Evolutionary conservation across 2,888 invertebrate species (phyloP), one percentile per base, ranked within the genome.

Genomic region (Megastigmus dorsalis): DNA sequence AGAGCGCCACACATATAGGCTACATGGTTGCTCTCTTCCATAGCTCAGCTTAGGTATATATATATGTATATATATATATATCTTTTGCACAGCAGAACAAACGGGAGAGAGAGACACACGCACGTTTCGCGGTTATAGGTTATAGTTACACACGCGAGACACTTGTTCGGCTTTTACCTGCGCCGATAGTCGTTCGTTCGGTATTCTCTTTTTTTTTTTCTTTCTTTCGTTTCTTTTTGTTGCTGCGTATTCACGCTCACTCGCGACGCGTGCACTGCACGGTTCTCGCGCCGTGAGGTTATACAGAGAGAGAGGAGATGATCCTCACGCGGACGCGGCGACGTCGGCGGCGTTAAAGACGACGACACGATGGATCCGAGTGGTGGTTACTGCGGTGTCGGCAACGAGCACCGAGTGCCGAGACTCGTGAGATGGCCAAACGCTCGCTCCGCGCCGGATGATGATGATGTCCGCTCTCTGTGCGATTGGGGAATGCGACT

Each of bases 371-470:
- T n/a, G n/a, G n/a, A n/a, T n/a, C n/a, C n/a, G n/a, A n/a, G n/a
- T n/a, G n/a, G n/a, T n/a, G n/a, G n/a, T n/a, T n/a, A n/a, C 43
- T 28, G 48, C 59, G 59, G 57, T 41, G 57, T 28, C 67, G 43
- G 45, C 43, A 48, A 36, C 33, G 52, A 54, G n/a, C 45, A 41
- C 70, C 45, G 55, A 70, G 15, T 55, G 60, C 6, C 52, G 41
- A 60, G 41, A 30, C 36, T 43, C 54, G 4, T 18, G 26, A 55
- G 65, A 63, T 28, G 57, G 38, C 50, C 72, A 43, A 68, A 62
- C 67, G 30, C 71, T 52, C 15, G 36, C 33, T 13, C 23, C 48
- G 26, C 48, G 50, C 20, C 18, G 48, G 52, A 2, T 20, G 6
- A 18, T n/a, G n/a, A n/a, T n/a, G n/a, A n/a, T n/a, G n/a, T n/a